Evolutionary conservation across 2,888 invertebrate genomes (phyloP).

Genomic region (Drosophila basisetae): DNA sequence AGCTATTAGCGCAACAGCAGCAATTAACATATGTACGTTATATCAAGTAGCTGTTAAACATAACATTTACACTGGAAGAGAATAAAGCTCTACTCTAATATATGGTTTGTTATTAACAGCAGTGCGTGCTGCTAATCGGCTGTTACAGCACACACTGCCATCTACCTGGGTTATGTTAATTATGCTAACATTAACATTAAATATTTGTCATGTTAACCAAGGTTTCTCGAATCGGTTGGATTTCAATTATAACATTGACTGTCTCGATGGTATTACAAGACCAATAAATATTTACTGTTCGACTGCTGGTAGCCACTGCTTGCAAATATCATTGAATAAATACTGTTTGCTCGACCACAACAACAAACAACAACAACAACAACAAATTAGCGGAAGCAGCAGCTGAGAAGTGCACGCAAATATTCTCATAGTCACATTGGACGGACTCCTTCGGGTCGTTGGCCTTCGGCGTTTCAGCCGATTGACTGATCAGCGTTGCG

Average conservation of each 20-base stretch:
- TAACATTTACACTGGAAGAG: not conserved
- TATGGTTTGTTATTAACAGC: not conserved
- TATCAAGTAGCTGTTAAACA: not conserved
- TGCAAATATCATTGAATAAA: slow-evolving; percentile 1
- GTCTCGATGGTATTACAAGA: not conserved
- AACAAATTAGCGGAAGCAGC: not conserved
- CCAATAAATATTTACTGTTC: not conserved
- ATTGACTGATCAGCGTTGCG: slow-evolving; percentile 4
- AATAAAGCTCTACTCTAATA: not conserved
- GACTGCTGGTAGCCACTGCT: not conserved
- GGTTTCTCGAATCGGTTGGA: not conserved
- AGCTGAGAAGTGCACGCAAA: not conserved
- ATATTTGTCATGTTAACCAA: not conserved
- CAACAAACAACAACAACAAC: not conserved
- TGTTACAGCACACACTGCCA: not conserved
- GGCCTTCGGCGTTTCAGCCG: not conserved
- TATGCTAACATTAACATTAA: not conserved
- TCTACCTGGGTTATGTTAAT: not conserved
- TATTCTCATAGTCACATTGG: not conserved
- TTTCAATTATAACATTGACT: not conserved
- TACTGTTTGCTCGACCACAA: not conserved
- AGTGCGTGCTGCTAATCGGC: not conserved
- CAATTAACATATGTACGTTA: not conserved
- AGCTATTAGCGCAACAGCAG: not conserved
- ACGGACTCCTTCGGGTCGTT: not conserved